Percentiles rank a stretch among this genome's conserved stretches.
Conservation (phyloP, 2,113 vertebrate species). For the Saimiri boliviensis region DNA sequence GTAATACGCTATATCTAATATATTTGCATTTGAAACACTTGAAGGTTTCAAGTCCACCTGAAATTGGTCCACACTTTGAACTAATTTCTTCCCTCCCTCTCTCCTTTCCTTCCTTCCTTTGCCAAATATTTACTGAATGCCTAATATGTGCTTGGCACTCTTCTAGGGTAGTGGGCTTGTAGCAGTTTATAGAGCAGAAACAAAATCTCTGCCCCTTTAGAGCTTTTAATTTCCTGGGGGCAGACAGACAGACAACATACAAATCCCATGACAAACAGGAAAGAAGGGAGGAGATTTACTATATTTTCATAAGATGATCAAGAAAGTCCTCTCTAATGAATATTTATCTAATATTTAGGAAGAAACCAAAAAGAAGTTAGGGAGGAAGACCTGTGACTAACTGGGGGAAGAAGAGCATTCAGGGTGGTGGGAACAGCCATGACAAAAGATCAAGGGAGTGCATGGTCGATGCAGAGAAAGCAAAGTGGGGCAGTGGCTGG, state of each 20-base stretch:
- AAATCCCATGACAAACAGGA: background rate
- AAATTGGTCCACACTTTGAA: background rate
- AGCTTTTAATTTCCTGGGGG: background rate
- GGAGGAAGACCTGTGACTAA: background rate
- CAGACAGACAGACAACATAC: background rate
- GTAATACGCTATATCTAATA: background rate
- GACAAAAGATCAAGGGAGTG: background rate
- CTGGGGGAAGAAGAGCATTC: background rate
- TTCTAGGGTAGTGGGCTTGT: background rate
- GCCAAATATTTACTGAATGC: background rate
- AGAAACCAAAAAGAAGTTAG: background rate
- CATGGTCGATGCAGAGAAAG: background rate
- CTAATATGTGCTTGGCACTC: background rate
- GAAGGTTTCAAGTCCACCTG: background rate
- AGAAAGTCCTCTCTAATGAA: background rate
- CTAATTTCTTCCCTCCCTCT: background rate
- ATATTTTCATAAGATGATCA: background rate
- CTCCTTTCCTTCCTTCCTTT: background rate
- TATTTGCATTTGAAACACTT: background rate
- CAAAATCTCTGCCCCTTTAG: background rate
- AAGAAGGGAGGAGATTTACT: background rate
- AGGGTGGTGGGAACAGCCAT: background rate
- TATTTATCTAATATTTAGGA: background rate
- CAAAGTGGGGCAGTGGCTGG: background rate
- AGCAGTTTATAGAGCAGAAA: background rate